Evolutionary conservation across 2,888 invertebrate species (phyloP).

Genomic region (Allophyes oxyacanthae): DNA sequence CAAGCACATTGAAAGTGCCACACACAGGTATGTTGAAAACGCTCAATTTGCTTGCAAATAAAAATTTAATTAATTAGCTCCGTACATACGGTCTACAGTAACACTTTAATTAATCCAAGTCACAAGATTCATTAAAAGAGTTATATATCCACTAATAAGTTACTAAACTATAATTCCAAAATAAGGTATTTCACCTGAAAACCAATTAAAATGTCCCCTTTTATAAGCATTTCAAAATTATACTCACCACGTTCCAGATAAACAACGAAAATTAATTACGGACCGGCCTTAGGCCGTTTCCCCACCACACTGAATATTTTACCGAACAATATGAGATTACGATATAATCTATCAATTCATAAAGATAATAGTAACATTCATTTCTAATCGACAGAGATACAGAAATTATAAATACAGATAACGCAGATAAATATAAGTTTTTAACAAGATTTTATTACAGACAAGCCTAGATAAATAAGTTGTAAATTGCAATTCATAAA

Average conservation of each 20-base stretch:
- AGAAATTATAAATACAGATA: slow-evolving; percentile 26
- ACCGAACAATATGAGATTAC: slow-evolving; percentile 63
- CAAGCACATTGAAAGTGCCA: no score
- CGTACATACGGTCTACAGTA: no score
- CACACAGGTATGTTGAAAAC: no score
- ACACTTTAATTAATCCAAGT: no score
- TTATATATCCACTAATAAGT: no score
- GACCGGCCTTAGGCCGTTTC: slow-evolving; percentile 72
- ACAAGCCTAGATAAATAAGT: slow-evolving; percentile 2
- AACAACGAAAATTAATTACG: slow-evolving; percentile 43
- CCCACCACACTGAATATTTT: slow-evolving; percentile 71
- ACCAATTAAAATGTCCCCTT: no score
- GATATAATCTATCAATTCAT: slow-evolving; percentile 62
- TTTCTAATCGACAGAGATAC: slow-evolving; percentile 42
- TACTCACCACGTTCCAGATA: slow-evolving; percentile 65
- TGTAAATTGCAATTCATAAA: neutral
- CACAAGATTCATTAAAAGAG: no score
- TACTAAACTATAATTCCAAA: no score
- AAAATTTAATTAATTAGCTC: no score
- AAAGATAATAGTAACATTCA: slow-evolving; percentile 51
- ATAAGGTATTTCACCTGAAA: no score
- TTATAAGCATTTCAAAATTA: slow-evolving; percentile 10
- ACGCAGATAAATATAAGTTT: neutral
- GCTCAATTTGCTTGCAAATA: no score
- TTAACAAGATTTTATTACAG: slow-evolving; percentile 10